Evolutionary conservation across 2,797 vertebrate species (phyloP).

Genomic region (Arremon brunneinucha): DNA sequence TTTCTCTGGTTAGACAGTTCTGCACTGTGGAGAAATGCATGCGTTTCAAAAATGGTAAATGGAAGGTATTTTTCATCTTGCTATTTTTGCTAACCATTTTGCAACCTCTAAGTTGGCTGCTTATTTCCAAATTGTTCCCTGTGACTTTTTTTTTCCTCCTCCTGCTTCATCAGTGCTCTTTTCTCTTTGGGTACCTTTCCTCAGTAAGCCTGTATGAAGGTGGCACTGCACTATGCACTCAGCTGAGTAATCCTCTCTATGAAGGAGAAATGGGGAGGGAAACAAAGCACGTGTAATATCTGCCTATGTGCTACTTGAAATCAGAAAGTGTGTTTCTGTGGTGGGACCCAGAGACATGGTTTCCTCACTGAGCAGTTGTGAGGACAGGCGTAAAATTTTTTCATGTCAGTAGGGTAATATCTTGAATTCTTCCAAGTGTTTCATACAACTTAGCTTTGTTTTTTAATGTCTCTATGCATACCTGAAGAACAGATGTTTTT

Average conservation of each 20-base stretch:
- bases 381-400: neutral
- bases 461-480: neutral
- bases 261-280: neutral
- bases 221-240: rapidly evolving
- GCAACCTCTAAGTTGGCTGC: neutral
- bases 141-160: neutral
- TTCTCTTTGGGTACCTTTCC: neutral
- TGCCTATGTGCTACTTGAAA: neutral
- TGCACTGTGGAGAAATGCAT: neutral
- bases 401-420: neutral
- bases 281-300: rapidly evolving
- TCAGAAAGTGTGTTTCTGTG: neutral
- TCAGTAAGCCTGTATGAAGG: neutral
- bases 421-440: neutral
- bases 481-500: neutral
- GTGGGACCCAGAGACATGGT: neutral
- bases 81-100: neutral
- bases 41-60: neutral
- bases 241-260: neutral
- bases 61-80: neutral
- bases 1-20: neutral
- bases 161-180: neutral
- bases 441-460: neutral
- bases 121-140: neutral
- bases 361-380: neutral